Conservation (phyloP, 2,113 vertebrate genomes). For the Trachemys scripta region DNA sequence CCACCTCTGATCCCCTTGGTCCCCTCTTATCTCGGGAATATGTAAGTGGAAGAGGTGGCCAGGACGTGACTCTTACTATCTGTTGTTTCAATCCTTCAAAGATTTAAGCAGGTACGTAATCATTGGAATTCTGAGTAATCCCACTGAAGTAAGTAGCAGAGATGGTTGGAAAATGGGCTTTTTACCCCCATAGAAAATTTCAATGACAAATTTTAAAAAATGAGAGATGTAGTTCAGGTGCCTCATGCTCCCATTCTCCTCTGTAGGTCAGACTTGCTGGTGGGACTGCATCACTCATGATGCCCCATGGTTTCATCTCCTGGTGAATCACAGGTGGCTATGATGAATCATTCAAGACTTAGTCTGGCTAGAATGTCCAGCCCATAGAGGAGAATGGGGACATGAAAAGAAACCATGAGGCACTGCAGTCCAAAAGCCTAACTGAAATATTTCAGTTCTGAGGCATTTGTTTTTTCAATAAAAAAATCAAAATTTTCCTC, state of each 20-base stretch:
- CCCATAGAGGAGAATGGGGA: accelerated
- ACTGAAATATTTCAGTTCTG: not conserved
- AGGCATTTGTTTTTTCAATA: not conserved
- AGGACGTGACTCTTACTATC: no score
- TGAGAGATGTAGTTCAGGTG: not conserved
- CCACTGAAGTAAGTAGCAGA: not conserved
- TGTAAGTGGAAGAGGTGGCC: no score
- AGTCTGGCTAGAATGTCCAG: not conserved
- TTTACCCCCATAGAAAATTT: not conserved
- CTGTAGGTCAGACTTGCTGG: not conserved
- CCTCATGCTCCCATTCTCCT: not conserved
- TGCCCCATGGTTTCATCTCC: not conserved
- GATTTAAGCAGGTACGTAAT: no score
- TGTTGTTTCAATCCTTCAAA: no score
- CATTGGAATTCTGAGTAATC: no score
- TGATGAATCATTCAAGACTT: not conserved
- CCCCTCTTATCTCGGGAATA: no score
- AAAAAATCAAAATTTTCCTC: not conserved
- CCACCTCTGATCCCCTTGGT: no score
- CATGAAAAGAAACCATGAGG: not conserved
- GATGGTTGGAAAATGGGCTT: not conserved
- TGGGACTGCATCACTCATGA: not conserved
- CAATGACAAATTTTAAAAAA: not conserved
- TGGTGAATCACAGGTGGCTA: not conserved
- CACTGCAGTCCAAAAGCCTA: not conserved